A percentile compares a stretch with the other conserved stretches of the same genome.
These are phyloP conservation scores for Bambusicola thoracicus DNA, from an alignment of 2,113 vertebrate species.

Conservation along the genomic window DNA sequence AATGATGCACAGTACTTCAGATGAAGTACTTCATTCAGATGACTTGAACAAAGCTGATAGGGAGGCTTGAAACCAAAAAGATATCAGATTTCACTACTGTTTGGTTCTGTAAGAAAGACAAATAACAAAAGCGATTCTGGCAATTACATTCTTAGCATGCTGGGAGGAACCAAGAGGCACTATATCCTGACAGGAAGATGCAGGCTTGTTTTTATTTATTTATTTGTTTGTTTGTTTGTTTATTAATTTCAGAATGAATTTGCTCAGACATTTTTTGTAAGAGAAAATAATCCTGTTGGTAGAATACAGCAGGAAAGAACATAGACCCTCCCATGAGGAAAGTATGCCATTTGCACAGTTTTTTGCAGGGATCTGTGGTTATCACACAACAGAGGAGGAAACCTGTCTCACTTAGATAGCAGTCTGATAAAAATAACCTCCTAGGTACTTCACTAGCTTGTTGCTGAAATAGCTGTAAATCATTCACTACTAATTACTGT, in stretches of 20 bases:
- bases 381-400: neutral
- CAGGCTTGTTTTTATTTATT: neutral
- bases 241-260: neutral
- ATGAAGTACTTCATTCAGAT: neutral
- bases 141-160: neutral
- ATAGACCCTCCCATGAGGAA: neutral
- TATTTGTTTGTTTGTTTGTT: too few species aligned
- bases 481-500: neutral
- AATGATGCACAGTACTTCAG: neutral
- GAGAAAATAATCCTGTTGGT: neutral
- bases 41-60: neutral
- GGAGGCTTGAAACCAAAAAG: neutral
- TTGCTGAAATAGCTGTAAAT: neutral
- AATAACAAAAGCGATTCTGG: neutral
- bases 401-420: neutral
- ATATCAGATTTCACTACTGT: neutral
- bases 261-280: neutral
- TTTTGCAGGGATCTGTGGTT: neutral
- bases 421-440: neutral
- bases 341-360: neutral
- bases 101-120: neutral
- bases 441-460: neutral
- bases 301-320: neutral
- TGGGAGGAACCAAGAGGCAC: neutral
- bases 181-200: neutral